Conservation (phyloP, 2,888 invertebrate genomes). For the Hermaeophaga mercurialis region DNA sequence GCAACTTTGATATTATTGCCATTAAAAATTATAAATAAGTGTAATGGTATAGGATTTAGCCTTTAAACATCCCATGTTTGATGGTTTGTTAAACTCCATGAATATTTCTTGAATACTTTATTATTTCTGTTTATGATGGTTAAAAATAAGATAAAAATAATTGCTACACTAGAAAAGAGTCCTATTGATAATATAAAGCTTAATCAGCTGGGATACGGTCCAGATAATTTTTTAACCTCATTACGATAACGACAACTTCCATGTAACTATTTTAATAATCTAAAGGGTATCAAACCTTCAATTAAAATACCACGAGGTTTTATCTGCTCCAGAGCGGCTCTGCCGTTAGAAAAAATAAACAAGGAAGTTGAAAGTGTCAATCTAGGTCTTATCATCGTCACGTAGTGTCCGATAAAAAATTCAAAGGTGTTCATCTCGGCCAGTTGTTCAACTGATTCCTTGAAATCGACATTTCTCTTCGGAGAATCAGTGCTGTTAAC, state of each 20-base stretch:
- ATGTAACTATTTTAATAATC: conserved; percentile 4
- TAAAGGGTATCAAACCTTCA: conserved; percentile 10
- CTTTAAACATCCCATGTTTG: too few species aligned
- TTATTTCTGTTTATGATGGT: too few species aligned
- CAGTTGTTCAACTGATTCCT: conserved; percentile 29
- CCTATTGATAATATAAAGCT: not conserved
- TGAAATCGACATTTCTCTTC: conserved; percentile 36
- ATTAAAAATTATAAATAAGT: too few species aligned
- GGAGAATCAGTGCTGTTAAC: conserved; percentile 26
- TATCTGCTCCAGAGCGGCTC: not conserved
- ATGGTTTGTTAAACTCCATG: too few species aligned
- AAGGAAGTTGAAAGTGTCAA: conserved; percentile 30
- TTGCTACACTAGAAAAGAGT: too few species aligned
- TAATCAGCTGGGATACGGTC: too few species aligned
- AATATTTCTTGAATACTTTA: too few species aligned
- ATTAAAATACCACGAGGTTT: conserved; percentile 8
- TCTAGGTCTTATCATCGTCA: conserved; percentile 28
- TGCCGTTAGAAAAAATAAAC: conserved; percentile 21
- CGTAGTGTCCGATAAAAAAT: conserved; percentile 26
- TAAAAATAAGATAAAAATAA: too few species aligned
- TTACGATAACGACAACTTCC: not conserved
- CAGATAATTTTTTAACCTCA: conserved; percentile 2
- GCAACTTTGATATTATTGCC: too few species aligned
- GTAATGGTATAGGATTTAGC: too few species aligned
- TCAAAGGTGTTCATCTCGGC: conserved; percentile 26